Percentiles rank a stretch among this genome's conserved stretches.
Conservation (phyloP, 1,140 invertebrate genomes). For the Argopecten irradians region DNA sequence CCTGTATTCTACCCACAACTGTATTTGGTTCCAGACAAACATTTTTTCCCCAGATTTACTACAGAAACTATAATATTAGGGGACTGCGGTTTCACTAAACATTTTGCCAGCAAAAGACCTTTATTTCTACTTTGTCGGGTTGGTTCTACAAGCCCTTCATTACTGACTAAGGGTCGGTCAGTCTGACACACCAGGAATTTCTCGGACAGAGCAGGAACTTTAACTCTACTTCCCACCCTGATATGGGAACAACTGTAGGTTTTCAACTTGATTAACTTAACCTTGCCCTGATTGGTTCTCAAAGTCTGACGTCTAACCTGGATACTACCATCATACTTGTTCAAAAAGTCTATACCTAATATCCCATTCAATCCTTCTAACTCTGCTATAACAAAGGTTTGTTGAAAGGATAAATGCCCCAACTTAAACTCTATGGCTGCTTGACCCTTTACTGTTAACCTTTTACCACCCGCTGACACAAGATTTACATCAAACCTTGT, state of each 20-base stretch:
- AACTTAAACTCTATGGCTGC: background rate
- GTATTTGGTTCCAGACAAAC: background rate
- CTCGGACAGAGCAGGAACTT: background rate
- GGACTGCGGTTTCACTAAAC: background rate
- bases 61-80: background rate
- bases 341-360: background rate
- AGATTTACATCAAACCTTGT: background rate
- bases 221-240: background rate
- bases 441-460: background rate
- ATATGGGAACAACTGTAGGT: background rate
- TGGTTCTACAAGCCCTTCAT: background rate
- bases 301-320: background rate
- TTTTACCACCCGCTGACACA: background rate
- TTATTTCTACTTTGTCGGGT: background rate
- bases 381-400: background rate
- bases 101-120: background rate
- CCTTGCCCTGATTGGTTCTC: background rate
- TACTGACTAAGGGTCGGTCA: background rate
- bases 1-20: background rate
- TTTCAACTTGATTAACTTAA: background rate
- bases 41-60: background rate
- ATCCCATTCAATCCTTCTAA: background rate
- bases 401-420: background rate
- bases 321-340: background rate
- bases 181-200: background rate